phyloP scores from a whole-genome alignment of 2,888 invertebrate genomes.

The Mayetiola destructor region DNA sequence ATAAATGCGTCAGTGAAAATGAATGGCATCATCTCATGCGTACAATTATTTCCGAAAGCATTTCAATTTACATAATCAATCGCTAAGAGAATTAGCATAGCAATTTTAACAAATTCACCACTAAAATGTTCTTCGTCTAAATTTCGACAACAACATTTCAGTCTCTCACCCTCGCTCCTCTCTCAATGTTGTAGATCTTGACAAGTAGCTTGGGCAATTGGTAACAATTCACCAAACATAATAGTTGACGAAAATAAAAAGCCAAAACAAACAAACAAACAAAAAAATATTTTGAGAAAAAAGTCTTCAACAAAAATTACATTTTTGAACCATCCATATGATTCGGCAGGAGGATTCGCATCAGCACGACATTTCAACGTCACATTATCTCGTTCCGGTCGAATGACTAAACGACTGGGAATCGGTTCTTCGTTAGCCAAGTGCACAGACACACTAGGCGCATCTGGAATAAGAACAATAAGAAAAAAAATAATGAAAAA shows the following conservation, averaged over 20 bases:
- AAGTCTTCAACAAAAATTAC: constrained; percentile 34
- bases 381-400: constrained; percentile 59
- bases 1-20: not conserved
- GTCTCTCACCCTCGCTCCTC: no score
- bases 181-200: no score
- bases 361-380: constrained; percentile 63
- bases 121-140: no score
- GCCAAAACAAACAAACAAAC: not conserved
- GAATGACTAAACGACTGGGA: constrained; percentile 41
- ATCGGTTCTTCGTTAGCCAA: constrained; percentile 50
- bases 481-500: not conserved
- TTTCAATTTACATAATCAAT: no score
- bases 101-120: no score
- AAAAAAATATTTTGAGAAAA: not conserved
- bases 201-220: not conserved
- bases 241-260: not conserved
- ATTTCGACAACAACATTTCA: no score
- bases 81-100: no score
- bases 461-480: constrained; percentile 43
- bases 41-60: no score
- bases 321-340: constrained; percentile 67
- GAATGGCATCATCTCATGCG: no score
- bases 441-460: constrained; percentile 58
- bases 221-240: not conserved
- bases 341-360: constrained; percentile 58